Conservation (phyloP, 1,140 invertebrate genomes). For the Drosophila micromelanica region DNA sequence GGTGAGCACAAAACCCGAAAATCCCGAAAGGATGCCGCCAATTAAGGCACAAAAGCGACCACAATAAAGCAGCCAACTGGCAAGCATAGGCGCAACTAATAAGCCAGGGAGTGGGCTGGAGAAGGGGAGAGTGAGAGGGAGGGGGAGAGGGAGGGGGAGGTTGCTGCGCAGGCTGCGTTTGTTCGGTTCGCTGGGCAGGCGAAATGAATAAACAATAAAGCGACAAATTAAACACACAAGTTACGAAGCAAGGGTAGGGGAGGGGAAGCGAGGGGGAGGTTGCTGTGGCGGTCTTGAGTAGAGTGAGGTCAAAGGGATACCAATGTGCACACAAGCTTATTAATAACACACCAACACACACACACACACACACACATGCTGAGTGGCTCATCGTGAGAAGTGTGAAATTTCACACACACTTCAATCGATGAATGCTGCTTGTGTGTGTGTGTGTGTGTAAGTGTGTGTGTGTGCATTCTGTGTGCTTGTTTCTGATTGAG, state of each 20-base stretch:
- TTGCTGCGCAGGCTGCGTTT: slow-evolving; percentile 35
- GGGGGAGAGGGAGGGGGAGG: slow-evolving; percentile 36
- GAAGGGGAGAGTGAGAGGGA: slow-evolving; percentile 14
- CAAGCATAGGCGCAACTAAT: slow-evolving; percentile 48
- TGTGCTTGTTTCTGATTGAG: slow-evolving; percentile 12
- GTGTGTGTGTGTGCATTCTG: neutral
- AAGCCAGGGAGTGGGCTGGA: slow-evolving; percentile 30
- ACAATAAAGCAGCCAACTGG: slow-evolving; percentile 54
- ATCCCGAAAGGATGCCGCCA: neutral
- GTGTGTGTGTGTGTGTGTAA: neutral
- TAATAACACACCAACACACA: slow-evolving; percentile 55
- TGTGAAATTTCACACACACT: slow-evolving; percentile 73
- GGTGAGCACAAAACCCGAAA: slow-evolving; percentile 61
- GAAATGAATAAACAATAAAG: slow-evolving; percentile 72
- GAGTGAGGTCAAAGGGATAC: neutral
- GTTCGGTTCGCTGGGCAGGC: slow-evolving; percentile 51
- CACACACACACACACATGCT: neutral
- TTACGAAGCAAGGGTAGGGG: too few species aligned
- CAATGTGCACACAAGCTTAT: slow-evolving; percentile 58
- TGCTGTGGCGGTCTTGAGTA: neutral
- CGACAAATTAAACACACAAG: slow-evolving; percentile 72
- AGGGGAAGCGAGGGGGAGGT: slow-evolving; percentile 1
- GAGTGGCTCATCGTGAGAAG: slow-evolving; percentile 53
- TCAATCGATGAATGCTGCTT: slow-evolving; percentile 26
- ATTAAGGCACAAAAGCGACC: slow-evolving; percentile 9